phyloP scores from a whole-genome alignment of 2,888 invertebrate genomes.

The Mellilla xanthometata region DNA sequence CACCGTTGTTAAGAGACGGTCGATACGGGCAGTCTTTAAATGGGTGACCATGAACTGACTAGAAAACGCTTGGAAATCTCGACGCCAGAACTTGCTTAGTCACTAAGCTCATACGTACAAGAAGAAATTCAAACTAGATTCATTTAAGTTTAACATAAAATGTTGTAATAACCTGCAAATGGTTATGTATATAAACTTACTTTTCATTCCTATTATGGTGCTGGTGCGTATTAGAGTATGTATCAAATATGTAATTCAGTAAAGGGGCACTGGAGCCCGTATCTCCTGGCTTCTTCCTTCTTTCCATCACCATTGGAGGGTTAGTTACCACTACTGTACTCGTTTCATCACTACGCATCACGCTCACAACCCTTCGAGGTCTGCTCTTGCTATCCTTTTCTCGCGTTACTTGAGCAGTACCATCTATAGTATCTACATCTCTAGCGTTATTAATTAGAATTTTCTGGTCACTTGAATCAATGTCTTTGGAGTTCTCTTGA shows the following conservation, averaged over 20 bases:
- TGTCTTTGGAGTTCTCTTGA: no score
- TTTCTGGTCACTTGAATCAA: no score
- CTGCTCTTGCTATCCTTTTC: slow-evolving; percentile 46
- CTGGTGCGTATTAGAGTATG: slow-evolving; percentile 71
- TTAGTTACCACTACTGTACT: slow-evolving; percentile 42
- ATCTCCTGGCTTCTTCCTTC: slow-evolving; percentile 64
- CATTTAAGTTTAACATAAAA: no score
- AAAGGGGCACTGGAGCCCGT: slow-evolving; percentile 71
- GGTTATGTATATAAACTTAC: no score
- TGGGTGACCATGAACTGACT: no score
- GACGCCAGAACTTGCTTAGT: no score
- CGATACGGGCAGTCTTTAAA: no score
- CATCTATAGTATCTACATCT: background rate
- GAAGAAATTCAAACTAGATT: no score
- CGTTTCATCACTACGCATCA: slow-evolving; percentile 42
- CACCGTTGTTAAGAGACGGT: no score
- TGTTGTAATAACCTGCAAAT: background rate
- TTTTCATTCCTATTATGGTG: slow-evolving; percentile 68
- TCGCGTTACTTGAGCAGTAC: background rate
- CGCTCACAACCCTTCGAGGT: slow-evolving; percentile 57
- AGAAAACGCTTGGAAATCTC: no score
- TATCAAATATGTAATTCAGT: slow-evolving; percentile 75
- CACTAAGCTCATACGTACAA: no score
- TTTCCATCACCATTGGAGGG: slow-evolving; percentile 46
- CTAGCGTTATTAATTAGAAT: background rate